phyloP scores from a whole-genome alignment of 2,888 invertebrate species.

The Apamea epomidion region DNA sequence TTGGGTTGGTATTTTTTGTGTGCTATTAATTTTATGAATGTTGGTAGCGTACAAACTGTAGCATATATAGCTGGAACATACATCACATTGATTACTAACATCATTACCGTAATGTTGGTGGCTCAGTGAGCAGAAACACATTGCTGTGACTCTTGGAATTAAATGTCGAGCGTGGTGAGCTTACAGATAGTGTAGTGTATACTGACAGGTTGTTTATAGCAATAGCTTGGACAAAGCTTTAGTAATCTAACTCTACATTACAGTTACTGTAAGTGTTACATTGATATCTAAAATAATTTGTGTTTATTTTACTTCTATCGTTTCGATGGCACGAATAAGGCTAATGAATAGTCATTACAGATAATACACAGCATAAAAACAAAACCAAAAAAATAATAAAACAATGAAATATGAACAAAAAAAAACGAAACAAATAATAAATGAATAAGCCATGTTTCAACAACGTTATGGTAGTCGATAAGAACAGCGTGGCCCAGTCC shows the following conservation, averaged over 20 bases:
- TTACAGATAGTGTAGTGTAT: conserved; percentile 21
- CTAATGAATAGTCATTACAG: not conserved
- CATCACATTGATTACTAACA: conserved; percentile 60
- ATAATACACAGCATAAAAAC: not conserved
- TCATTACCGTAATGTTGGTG: conserved; percentile 53
- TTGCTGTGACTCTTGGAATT: conserved; percentile 51
- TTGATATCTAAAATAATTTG: not conserved
- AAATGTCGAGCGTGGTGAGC: conserved; percentile 44
- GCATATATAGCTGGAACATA: conserved; percentile 13
- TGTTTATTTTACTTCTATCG: not conserved
- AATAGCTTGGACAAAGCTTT: not conserved
- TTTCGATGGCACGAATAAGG: not conserved
- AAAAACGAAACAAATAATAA: conserved; percentile 42
- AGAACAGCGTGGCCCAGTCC: conserved; percentile 71
- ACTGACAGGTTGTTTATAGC: conserved; percentile 20
- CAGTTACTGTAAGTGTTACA: not conserved
- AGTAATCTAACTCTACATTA: not conserved
- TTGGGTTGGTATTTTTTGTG: conserved; percentile 34
- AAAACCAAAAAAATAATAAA: conserved; percentile 47
- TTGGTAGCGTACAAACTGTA: conserved; percentile 18
- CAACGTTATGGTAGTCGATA: conserved; percentile 63
- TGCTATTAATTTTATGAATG: conserved; percentile 40
- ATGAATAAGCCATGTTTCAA: conserved; percentile 68
- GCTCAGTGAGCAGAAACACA: conserved; percentile 57
- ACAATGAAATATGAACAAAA: not conserved